Evolutionary conservation across 1,140 invertebrate species (phyloP).

Genomic region (Euglossa dilemma): DNA sequence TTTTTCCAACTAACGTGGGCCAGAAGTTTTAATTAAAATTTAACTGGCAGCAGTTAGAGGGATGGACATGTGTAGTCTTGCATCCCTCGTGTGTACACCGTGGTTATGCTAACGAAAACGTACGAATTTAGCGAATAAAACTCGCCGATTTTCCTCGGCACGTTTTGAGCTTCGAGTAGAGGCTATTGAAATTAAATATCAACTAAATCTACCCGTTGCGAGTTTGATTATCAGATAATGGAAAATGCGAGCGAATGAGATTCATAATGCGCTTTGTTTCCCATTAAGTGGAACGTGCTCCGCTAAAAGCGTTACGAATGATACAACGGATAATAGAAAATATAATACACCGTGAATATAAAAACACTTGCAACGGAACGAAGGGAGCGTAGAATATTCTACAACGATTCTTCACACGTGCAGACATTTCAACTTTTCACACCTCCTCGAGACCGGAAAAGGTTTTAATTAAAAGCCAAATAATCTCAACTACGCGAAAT

Average conservation of each 20-base stretch:
- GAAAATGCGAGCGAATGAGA: neutral
- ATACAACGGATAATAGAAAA: neutral
- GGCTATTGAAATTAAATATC: neutral
- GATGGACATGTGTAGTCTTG: neutral
- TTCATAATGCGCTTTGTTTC: neutral
- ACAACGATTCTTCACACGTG: too few relatives aligned
- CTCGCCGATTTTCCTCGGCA: neutral
- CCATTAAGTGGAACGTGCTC: neutral
- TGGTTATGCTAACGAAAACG: neutral
- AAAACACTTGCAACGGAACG: too few relatives aligned
- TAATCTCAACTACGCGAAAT: too few relatives aligned
- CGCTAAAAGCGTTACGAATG: neutral
- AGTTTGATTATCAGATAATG: neutral
- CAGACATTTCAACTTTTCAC: too few relatives aligned
- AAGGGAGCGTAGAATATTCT: too few relatives aligned
- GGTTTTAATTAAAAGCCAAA: too few relatives aligned
- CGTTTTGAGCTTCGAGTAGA: neutral
- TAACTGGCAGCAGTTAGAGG: neutral
- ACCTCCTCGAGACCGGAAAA: too few relatives aligned
- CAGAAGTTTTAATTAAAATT: slow-evolving; percentile 29
- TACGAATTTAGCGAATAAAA: slow-evolving; percentile 6
- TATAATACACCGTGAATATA: neutral
- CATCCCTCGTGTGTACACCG: neutral
- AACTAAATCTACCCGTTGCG: neutral
- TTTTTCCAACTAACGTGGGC: slow-evolving; percentile 20